Evolutionary conservation across 2,888 invertebrate genomes (phyloP).

Genomic region (Nomada ferruginata): DNA sequence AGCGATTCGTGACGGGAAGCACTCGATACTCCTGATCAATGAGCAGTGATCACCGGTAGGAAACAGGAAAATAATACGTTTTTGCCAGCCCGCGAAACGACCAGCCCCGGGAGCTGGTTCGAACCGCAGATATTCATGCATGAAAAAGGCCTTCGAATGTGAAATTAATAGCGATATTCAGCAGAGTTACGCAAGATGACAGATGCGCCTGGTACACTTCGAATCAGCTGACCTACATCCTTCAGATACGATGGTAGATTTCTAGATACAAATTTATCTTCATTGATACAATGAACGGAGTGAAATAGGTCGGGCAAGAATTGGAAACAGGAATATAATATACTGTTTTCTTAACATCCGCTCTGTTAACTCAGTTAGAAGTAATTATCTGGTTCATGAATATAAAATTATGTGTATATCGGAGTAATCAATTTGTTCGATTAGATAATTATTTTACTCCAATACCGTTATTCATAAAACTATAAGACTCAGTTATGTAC

Average conservation of each 20-base stretch:
- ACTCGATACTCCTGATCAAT: constrained; percentile 40
- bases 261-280: not conserved
- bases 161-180: constrained; percentile 56
- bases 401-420: too few species aligned
- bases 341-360: too few species aligned
- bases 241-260: not conserved
- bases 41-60: constrained; percentile 46
- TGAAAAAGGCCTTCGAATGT: constrained; percentile 44
- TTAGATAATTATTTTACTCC: too few species aligned
- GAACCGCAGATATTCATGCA: constrained; percentile 57
- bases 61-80: constrained; percentile 56
- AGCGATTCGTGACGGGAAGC: constrained; percentile 43
- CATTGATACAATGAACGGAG: not conserved
- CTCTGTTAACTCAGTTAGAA: too few species aligned
- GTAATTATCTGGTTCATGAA: too few species aligned
- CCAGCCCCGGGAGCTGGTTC: not conserved
- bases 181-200: constrained; percentile 56
- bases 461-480: too few species aligned
- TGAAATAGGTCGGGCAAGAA: not conserved
- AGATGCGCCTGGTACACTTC: constrained; percentile 47
- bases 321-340: too few species aligned
- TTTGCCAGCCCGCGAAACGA: constrained; percentile 42
- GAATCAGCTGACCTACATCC: constrained; percentile 52
- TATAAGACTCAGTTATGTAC: too few species aligned
- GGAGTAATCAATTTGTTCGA: too few species aligned